Conservation (phyloP, 2,113 vertebrate species). For the Nibea albiflora region DNA sequence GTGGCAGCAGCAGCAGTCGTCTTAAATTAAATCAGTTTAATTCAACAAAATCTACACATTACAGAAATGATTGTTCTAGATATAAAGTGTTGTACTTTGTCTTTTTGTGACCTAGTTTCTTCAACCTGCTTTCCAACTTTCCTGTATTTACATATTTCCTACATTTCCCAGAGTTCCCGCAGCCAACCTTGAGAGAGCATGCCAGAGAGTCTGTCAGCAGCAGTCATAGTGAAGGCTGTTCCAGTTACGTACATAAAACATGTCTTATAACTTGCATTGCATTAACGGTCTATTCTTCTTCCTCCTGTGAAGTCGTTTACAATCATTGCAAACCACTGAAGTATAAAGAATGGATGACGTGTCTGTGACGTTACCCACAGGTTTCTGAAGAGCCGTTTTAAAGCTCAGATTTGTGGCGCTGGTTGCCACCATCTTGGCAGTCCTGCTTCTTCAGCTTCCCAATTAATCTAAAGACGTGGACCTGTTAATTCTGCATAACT, state of each 20-base stretch:
- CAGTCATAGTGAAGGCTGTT: constrained; percentile 5
- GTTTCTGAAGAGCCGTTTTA: too few species aligned
- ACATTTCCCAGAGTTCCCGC: not conserved
- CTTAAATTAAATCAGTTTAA: too few species aligned
- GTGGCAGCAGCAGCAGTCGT: not conserved
- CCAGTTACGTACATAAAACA: not conserved
- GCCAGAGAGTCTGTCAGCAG: not conserved
- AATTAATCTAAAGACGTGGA: too few species aligned
- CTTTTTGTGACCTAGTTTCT: not conserved
- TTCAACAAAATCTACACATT: too few species aligned
- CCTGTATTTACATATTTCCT: not conserved
- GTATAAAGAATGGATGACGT: too few species aligned
- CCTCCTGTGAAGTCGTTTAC: not conserved
- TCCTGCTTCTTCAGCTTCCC: too few species aligned
- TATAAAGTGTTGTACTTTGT: not conserved
- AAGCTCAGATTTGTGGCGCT: too few species aligned
- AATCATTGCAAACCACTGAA: not conserved
- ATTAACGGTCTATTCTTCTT: not conserved
- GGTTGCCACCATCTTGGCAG: too few species aligned
- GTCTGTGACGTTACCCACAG: too few species aligned
- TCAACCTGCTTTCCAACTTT: not conserved
- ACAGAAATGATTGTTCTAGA: not conserved
- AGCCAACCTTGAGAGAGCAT: not conserved
- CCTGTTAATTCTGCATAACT: too few species aligned
- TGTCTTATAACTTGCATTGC: not conserved